Conservation (phyloP, 2,113 vertebrate genomes). For the Neogale vison region DNA sequence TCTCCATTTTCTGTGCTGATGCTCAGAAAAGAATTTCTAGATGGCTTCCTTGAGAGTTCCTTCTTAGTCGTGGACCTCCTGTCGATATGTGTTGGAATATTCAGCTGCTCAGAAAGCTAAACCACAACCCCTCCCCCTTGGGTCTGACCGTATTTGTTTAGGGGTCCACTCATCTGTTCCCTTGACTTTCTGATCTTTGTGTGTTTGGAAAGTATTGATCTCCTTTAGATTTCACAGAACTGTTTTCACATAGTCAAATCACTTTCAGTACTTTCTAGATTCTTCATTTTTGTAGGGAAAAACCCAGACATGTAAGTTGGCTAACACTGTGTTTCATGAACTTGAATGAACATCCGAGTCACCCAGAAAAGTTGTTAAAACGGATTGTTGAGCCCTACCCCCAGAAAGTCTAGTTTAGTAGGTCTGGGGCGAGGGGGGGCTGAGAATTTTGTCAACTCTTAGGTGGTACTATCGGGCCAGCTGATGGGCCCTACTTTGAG, state of each 20-base stretch:
- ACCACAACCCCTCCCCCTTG: neutral
- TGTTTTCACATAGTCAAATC: neutral
- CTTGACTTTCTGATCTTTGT: neutral
- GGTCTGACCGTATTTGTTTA: neutral
- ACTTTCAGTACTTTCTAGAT: neutral
- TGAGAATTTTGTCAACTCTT: neutral
- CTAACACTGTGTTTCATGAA: neutral
- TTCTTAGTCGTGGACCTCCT: neutral
- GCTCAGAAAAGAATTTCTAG: neutral
- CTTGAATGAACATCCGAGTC: neutral
- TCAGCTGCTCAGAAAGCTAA: neutral
- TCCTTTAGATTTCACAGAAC: neutral
- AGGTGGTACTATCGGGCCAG: neutral
- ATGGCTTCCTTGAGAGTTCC: neutral
- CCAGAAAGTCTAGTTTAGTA: neutral
- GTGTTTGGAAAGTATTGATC: neutral
- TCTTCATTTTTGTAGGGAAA: neutral
- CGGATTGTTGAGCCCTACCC: neutral
- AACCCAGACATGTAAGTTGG: no score
- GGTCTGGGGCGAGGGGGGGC: neutral
- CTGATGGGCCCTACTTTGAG: neutral
- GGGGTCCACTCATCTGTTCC: neutral
- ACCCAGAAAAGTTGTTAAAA: neutral
- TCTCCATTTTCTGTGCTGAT: neutral
- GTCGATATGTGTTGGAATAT: neutral